Evolutionary conservation across 2,888 invertebrate genomes (phyloP), one percentile per base, ranked within the genome.

Genomic region (Drosophila nr. perissopoda): DNA sequence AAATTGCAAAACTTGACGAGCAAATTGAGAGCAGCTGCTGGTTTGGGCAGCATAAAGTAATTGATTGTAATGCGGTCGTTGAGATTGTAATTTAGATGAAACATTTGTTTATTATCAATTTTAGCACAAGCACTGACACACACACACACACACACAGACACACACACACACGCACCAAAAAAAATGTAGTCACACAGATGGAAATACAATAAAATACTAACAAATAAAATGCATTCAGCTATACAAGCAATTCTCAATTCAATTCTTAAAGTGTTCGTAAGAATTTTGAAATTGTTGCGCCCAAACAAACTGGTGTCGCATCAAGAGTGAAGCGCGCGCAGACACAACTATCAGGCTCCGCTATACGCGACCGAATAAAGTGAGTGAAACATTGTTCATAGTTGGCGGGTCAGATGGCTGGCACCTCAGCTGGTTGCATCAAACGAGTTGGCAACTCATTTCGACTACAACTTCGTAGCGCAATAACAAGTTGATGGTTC

Each of bases 1-100:
- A 49, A 73, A 60, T 72, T 57, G 40, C 57, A 60, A 52, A 52
- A 42, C 38, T 66, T 56, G 25, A 51, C 51, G 48, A 53, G 61
- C 60, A 31, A 48, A 64, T 72, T 67, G 52, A 63, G 61, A 59
- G 51, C 75, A 61, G 54, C 48, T 56, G 71, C 34, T 51, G 52
- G 46, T 21, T 21, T 21, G 7, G 7, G n/a, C 29, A n/a, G 51
- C 52, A 38, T 34, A 53, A 49, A 57, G 21, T 69, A 74, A 77
- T 78, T 74, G 65, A 46, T 74, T 77, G 62, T 42, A 60, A 63
- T 79, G 75, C 60, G 67, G 59, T 56, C 77, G 71, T 71, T 75
- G 31, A 71, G 66, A 77, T 77, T 79, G 59, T 63, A 70, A 77
- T 70, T 70, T 40, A 79, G 62, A 70, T 70, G 65, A 48, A 69